Base-by-base conservation (phyloP, 1,140 invertebrate species). In the Cecropterus lyciades region DNA sequence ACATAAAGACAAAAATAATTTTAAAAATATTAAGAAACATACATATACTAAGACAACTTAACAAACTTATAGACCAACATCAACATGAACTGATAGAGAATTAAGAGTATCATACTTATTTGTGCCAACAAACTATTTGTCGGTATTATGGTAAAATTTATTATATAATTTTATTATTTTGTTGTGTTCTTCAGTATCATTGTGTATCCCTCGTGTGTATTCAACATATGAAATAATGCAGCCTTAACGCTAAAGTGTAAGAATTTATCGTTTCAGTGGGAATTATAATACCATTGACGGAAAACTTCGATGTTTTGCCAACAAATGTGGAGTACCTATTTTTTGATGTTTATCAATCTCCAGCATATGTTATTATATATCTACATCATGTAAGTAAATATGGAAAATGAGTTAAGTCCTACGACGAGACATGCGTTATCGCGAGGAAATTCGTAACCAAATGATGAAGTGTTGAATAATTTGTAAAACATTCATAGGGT, bases 241-340 rank as follows among this genome's bases (percentile, higher is more conserved):
- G 49, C 30, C 30, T 52, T 30, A 53, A 30, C 14, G 49, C 24
- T 13, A 33, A 40, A 53, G 30, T 53, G 15, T 53, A 16, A 37
- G 27, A 53, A 42, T 42, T 42, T 56, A 42, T 56, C 13, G 49
- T 87, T 89, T 57, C 76, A 92, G 91, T 92, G 67, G 91, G 82
- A 69, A 91, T 91, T 64, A 67, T 91, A 49, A 84, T 91, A 79
- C 91, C 91, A 13, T 69, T 92, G 40, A 85, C 88, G 5, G 91
- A 92, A 67, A 82, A 85, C 33, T 91, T 92, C 49, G 72, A 85
- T 17, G 83, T 92, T 56, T 62, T 92, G n/a, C 91, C 91, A 0
- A 92, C 91, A 4, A 92, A 92, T 59, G 91, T 92, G 7, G 86
- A 92, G 62, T 92, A 92, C 66, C 85, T 87, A 0, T 85, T 72